A percentile compares a stretch with the other conserved stretches of the same genome.
Evolutionary conservation across 2,797 vertebrate species (phyloP).

Genomic region (Geotrypetes seraphini): DNA sequence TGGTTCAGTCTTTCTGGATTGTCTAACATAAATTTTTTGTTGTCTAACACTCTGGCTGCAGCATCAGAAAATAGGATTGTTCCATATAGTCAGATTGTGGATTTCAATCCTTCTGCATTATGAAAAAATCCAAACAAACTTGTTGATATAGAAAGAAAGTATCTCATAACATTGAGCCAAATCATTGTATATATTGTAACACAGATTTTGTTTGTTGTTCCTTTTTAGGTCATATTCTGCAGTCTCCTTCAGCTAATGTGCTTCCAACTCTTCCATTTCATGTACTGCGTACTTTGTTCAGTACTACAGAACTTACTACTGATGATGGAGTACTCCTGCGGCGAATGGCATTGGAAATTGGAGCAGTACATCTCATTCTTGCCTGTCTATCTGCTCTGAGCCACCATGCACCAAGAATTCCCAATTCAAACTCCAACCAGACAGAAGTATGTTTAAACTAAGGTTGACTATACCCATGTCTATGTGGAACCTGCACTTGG

Average conservation of each 20-base stretch:
- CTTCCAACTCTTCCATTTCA: slow-evolving; percentile 93
- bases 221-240: slow-evolving; percentile 86
- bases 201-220: neutral
- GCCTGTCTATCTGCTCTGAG: slow-evolving; percentile 93
- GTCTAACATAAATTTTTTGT: no score
- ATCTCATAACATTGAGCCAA: neutral
- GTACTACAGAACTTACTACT: slow-evolving; percentile 83
- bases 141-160: neutral
- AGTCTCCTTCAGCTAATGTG: slow-evolving; percentile 93
- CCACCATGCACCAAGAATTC: slow-evolving; percentile 88
- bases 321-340: slow-evolving; percentile 89
- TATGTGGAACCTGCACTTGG: no score
- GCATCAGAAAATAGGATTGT: no score
- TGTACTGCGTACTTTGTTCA: slow-evolving; percentile 83
- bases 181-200: neutral
- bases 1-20: no score
- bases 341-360: slow-evolving; percentile 94
- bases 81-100: no score
- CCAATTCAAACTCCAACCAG: slow-evolving; percentile 70
- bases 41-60: no score
- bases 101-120: no score
- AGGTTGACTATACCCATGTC: neutral
- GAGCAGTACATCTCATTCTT: slow-evolving; percentile 90
- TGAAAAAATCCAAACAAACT: no score
- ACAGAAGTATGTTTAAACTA: slow-evolving; percentile 64